A percentile compares a stretch with the other conserved stretches of the same genome.
phyloP scores from a whole-genome alignment of 2,888 invertebrate species.

The Amiota mariae region DNA sequence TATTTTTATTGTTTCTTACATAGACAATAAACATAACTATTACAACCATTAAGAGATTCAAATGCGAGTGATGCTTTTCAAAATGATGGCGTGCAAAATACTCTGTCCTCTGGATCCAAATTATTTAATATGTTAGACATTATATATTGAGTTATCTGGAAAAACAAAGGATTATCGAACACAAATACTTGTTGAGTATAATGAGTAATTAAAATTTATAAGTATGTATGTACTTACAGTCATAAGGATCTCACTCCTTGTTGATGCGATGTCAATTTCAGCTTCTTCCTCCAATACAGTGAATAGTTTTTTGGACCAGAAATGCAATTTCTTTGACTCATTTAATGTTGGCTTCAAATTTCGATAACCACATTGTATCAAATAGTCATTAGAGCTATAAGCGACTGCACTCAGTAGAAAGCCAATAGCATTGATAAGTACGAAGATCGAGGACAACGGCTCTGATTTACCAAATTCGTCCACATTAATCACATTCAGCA shows the following conservation, averaged over 20 bases:
- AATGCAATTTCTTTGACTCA: conserved; percentile 2
- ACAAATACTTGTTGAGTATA: neutral
- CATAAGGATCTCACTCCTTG: neutral
- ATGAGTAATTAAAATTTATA: too few relatives aligned
- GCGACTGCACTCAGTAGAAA: conserved; percentile 1
- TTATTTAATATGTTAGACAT: neutral
- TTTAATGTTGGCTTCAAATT: neutral
- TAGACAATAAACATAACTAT: neutral
- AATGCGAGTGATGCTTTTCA: neutral
- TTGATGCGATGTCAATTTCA: neutral
- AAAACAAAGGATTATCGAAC: neutral
- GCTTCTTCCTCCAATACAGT: neutral
- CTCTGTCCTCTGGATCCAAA: neutral
- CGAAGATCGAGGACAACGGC: neutral
- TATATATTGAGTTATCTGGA: conserved; percentile 6
- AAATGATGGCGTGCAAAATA: neutral
- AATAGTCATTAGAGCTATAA: neutral
- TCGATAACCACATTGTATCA: neutral
- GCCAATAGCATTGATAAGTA: neutral
- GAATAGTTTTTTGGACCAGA: neutral
- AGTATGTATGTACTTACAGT: neutral
- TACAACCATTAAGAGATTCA: neutral
- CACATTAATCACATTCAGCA: neutral
- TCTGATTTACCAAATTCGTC: neutral
- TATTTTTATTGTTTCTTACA: neutral